A percentile compares a stretch with the other conserved stretches of the same genome.
phyloP scores from a whole-genome alignment of 2,888 invertebrate species.

The Subacronicta megacephala region DNA sequence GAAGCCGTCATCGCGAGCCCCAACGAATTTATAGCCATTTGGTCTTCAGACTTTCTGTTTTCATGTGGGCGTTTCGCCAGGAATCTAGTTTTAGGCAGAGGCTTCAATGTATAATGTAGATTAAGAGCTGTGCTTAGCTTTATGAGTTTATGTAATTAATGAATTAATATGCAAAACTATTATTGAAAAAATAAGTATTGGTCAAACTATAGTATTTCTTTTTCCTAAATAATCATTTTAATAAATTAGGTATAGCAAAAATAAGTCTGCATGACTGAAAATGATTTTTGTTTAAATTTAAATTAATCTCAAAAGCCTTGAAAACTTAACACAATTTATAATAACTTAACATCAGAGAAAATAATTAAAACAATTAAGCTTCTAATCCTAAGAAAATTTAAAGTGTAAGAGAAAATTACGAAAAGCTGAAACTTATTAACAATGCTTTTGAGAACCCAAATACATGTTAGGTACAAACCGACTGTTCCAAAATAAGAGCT shows the following conservation, averaged over 20 bases:
- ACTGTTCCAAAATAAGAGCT: conserved; percentile 19
- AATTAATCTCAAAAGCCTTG: conserved; percentile 25
- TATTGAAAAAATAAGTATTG: too few species aligned
- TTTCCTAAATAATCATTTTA: too few species aligned
- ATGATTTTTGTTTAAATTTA: too few species aligned
- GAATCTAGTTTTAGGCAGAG: conserved; percentile 43
- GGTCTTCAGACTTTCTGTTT: conserved; percentile 67
- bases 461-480: too few species aligned
- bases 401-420: conserved; percentile 15
- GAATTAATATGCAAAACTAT: too few species aligned
- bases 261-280: too few species aligned
- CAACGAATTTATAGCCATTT: conserved; percentile 85
- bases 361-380: conserved; percentile 30
- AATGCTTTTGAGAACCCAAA: conserved; percentile 25
- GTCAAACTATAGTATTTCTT: too few species aligned
- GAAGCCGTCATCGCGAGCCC: conserved; percentile 80
- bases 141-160: too few species aligned
- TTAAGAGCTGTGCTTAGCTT: conserved; percentile 12
- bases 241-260: too few species aligned
- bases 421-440: conserved; percentile 31
- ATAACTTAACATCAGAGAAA: conserved; percentile 33
- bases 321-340: conserved; percentile 30
- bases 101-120: conserved; percentile 43
- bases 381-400: conserved; percentile 13
- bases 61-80: conserved; percentile 50